Base-by-base conservation (phyloP, 2,888 invertebrate genomes). In the Spodoptera picta region DNA sequence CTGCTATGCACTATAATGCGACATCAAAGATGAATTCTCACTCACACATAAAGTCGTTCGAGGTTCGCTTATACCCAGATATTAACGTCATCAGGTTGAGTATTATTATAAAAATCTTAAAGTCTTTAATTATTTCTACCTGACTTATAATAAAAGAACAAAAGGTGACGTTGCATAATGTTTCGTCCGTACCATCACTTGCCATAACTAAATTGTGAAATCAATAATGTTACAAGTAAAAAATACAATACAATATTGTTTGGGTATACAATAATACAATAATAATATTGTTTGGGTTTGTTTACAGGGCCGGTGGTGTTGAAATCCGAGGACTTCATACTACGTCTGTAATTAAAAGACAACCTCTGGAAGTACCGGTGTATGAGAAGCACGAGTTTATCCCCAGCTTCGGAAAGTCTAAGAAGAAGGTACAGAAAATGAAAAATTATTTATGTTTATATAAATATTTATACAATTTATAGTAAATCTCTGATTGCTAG, bases 251-350 rank as follows among this genome's bases (percentile, higher is more conserved):
- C 14, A 14, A 14, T 14, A 14, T 14, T 14, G 14, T 14, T 14
- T 14, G 14, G 19, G 19, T 19, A 27, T 27, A 27, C 27, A 27
- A 27, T 3, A 27, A 27, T 27, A 27, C 27, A 27, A 27, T 3
- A 27, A 27, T 27, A 3, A 27, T 27, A 27, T 27, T 7, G 3
- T 12, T 23, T 23, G 2, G 47, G 31, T 50, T 63, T 70, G 10
- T 65, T 14, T 69, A 95, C 27, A 27, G 96, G 70, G 95, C 96
- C 60, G 98, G 97, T 49, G 97, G 97, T 64, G 96, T 98, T 1
- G 97, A 97, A 89, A 92, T 98, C 6, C 95, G 96, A 57, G 98
- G 98, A 3, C 91, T 98, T 0, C 96, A 97, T 75, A 97, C 97
- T 0, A 97, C 96, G 60, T 95, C 97, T 0, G 97, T 98, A 45